Evolutionary conservation across 2,888 invertebrate species (phyloP), one percentile per base, ranked within the genome.

Genomic region (Apotomis capreana): DNA sequence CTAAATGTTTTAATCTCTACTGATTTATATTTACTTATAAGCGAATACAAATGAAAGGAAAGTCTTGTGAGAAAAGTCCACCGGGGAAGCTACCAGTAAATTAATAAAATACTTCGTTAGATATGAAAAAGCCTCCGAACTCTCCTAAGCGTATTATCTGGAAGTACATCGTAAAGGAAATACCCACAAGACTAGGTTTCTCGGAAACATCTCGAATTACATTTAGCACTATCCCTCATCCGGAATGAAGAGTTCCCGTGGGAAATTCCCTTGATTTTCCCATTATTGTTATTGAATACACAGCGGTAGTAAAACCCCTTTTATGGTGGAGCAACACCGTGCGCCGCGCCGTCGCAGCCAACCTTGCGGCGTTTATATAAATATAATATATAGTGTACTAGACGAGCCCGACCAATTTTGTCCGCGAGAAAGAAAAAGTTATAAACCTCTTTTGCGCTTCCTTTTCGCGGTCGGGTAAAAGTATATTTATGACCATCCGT

Each of bases 201-300:
- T 15, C 13, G 36, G 40, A 36, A 51, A 52, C 68, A 60, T 59
- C 61, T 15, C 54, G 36, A 57, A 62, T 72, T 63, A 63, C 58
- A 63, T 58, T 71, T 59, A 63, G 52, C 63, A 63, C 72, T 68
- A 72, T 72, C 62, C 52, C 44, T 68, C 63, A 61, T 64, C 69
- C 62, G 57, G 57, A 61, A 62, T 61, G 52, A 62, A 68, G 44
- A 54, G 72, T 59, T 72, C 72, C 72, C 72, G 9, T 5, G 72
- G 68, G 72, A 72, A 72, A 72, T 72, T 68, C 52, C 72, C 63
- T 71, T 72, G 72, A 72, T 72, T 71, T 65, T 72, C 72, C 68
- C 46, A 72, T 72, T 63, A 72, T 72, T 72, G 68, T 72, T 63
- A 63, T 72, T 68, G 37, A 72, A 68, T 68, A 68, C 62, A 55